Conservation (phyloP, 1,140 invertebrate species). For the Gyrodactylus salaris region DNA sequence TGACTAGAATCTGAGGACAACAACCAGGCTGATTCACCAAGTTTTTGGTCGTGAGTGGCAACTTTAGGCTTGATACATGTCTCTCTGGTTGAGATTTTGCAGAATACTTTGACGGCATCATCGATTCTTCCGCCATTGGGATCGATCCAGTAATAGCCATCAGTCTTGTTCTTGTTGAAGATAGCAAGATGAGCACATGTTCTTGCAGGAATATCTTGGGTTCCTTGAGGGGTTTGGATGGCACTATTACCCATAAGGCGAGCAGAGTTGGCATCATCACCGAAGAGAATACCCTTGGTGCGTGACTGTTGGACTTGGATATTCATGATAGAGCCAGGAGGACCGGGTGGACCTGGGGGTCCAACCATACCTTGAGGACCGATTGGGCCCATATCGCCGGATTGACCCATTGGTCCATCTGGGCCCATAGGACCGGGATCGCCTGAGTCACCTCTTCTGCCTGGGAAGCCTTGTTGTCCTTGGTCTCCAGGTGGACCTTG, state of each 20-base stretch:
- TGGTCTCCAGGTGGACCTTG: constrained; percentile 13
- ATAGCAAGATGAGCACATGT: not conserved
- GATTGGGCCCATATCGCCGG: not conserved
- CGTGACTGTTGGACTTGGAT: not conserved
- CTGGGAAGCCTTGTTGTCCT: constrained; percentile 12
- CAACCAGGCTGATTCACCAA: too few species aligned
- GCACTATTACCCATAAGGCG: constrained; percentile 1
- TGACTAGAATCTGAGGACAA: too few species aligned
- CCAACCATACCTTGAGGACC: not conserved
- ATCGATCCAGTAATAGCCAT: constrained; percentile 7
- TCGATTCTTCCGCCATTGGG: constrained; percentile 3
- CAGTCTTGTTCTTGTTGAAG: not conserved
- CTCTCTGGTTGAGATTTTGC: not conserved
- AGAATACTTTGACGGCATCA: constrained; percentile 5
- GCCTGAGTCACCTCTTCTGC: not conserved
- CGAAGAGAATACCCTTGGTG: not conserved
- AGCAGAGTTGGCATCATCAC: not conserved
- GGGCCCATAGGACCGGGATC: not conserved
- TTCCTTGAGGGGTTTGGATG: constrained; percentile 5
- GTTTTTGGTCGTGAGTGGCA: too few species aligned
- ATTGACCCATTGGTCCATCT: not conserved
- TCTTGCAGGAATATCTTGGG: constrained; percentile 1
- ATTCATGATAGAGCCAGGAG: constrained; percentile 1
- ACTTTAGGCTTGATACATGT: not conserved
- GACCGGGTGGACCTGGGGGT: constrained; percentile 3